Evolutionary conservation across 2,888 invertebrate species (phyloP).

Genomic region (Leistus spinibarbis): DNA sequence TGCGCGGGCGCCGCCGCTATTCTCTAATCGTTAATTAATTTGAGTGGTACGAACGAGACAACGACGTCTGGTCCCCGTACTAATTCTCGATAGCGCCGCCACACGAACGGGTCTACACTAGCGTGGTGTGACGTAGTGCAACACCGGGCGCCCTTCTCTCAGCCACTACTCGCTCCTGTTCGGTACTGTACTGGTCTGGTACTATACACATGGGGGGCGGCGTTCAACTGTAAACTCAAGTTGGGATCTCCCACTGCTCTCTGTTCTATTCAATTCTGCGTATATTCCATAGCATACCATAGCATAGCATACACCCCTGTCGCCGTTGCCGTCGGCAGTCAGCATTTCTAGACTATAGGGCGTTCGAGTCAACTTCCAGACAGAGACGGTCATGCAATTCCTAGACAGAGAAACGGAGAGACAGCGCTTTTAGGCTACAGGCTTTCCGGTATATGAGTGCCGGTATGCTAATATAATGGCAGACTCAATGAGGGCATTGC

Average conservation of each 20-base stretch:
- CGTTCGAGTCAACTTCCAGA: background rate
- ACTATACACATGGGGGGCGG: background rate
- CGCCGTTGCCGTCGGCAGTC: background rate
- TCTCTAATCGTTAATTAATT: slow-evolving; percentile 38
- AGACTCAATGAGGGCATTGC: slow-evolving; percentile 53
- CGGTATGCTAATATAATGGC: slow-evolving; percentile 56
- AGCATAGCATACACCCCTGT: background rate
- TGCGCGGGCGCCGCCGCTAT: slow-evolving; percentile 25
- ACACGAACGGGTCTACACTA: background rate
- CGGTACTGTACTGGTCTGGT: background rate
- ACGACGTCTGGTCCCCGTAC: slow-evolving; percentile 16
- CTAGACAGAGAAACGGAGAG: slow-evolving; percentile 43
- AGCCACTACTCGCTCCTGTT: background rate
- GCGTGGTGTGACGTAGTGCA: background rate
- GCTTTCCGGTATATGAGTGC: slow-evolving; percentile 52
- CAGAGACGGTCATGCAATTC: slow-evolving; percentile 40
- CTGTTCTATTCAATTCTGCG: background rate
- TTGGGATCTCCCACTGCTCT: background rate
- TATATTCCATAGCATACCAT: background rate
- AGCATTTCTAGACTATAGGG: background rate
- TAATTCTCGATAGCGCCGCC: slow-evolving; percentile 29
- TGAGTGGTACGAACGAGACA: slow-evolving; percentile 29
- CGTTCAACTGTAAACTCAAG: background rate
- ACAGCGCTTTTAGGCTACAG: slow-evolving; percentile 46
- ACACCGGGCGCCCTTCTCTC: background rate